phyloP scores from a whole-genome alignment of 2,888 invertebrate species.

The Heteromurus nitidus region DNA sequence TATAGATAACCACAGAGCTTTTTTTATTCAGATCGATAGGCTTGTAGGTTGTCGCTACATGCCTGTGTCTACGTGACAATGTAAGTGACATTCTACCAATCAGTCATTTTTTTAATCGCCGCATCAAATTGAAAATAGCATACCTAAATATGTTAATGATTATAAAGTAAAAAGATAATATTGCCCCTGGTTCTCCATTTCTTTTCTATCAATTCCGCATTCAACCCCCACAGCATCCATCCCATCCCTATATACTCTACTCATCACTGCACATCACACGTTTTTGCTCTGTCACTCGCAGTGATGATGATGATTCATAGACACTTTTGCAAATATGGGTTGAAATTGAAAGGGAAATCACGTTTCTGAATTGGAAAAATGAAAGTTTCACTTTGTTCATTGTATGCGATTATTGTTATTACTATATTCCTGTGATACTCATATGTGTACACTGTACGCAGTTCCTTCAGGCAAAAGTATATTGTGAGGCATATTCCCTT shows the following conservation, averaged over 20 bases:
- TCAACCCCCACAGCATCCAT: too few species aligned
- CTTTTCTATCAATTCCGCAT: too few species aligned
- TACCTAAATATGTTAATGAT: background rate
- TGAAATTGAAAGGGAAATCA: slow-evolving; percentile 61
- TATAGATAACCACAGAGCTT: too few species aligned
- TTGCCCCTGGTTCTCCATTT: slow-evolving; percentile 7
- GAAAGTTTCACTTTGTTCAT: slow-evolving; percentile 63
- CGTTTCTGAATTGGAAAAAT: slow-evolving; percentile 48
- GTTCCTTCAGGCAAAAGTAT: slow-evolving; percentile 27
- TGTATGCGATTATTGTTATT: slow-evolving; percentile 34
- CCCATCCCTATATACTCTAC: background rate
- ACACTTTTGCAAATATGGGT: slow-evolving; percentile 40
- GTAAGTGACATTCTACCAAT: slow-evolving; percentile 13
- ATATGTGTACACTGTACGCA: too few species aligned
- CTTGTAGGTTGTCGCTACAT: too few species aligned
- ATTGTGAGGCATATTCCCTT: background rate
- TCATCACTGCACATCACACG: background rate
- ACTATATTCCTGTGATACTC: slow-evolving; percentile 45
- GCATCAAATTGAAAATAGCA: slow-evolving; percentile 7
- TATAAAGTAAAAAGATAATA: background rate
- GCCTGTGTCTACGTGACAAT: too few species aligned
- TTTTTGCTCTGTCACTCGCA: background rate
- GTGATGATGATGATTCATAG: slow-evolving; percentile 24
- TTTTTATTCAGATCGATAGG: too few species aligned
- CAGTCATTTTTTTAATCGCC: slow-evolving; percentile 17